phyloP scores from a whole-genome alignment of 2,888 invertebrate genomes.

The Andrena flavipes region DNA sequence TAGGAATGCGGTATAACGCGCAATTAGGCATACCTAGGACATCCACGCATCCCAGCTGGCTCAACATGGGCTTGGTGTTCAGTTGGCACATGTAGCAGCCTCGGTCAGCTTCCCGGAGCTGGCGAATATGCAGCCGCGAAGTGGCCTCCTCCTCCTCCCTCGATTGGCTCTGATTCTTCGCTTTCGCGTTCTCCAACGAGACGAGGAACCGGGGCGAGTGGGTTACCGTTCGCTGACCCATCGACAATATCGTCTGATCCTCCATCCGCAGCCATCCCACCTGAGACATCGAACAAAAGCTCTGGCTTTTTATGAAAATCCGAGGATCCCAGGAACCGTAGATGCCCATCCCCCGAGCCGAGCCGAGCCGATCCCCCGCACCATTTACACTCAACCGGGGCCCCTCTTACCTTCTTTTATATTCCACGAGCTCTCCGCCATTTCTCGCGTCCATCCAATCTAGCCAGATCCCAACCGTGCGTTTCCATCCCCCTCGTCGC shows the following conservation, averaged over 20 bases:
- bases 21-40: constrained; percentile 88
- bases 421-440: not conserved
- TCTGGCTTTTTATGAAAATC: not conserved
- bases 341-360: not conserved
- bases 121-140: constrained; percentile 91
- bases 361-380: not conserved
- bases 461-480: not conserved
- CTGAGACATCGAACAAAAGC: constrained; percentile 83
- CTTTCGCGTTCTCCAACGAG: constrained; percentile 84
- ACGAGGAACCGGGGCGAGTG: constrained; percentile 91
- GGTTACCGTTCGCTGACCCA: constrained; percentile 91
- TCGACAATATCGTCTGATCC: constrained; percentile 91
- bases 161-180: constrained; percentile 77
- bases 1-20: constrained; percentile 72
- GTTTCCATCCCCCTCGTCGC: not conserved
- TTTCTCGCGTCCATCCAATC: not conserved
- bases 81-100: constrained; percentile 94
- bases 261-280: constrained; percentile 92
- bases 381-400: not conserved
- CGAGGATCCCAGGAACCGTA: not conserved
- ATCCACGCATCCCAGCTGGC: constrained; percentile 91
- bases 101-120: constrained; percentile 90
- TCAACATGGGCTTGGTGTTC: constrained; percentile 92
- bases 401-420: not conserved
- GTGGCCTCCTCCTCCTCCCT: constrained; percentile 88